These are phyloP conservation scores for Neogobius melanostomus DNA, from an alignment of 2,113 vertebrate genomes.

Conservation along the genomic window DNA sequence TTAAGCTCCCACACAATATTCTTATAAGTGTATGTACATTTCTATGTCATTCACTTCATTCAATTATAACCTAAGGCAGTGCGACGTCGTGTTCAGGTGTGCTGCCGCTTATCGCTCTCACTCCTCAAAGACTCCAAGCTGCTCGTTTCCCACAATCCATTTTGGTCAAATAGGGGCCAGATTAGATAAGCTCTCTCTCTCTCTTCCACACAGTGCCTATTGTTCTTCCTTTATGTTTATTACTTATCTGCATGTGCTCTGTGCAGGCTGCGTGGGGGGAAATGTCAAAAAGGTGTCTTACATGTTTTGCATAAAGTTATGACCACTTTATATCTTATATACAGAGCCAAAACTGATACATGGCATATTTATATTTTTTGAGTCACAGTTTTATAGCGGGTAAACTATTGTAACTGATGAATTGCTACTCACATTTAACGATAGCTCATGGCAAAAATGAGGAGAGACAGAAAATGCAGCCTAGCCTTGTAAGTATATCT, in stretches of 20 bases:
- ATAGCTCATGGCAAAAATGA: no score
- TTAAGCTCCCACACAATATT: no score
- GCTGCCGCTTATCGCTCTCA: constrained; percentile 27
- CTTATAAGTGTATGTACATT: no score
- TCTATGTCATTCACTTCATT: neutral
- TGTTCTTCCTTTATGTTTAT: constrained; percentile 7
- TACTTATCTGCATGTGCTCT: constrained; percentile 14
- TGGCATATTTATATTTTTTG: no score
- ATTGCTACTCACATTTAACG: no score
- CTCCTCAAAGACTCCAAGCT: constrained; percentile 20
- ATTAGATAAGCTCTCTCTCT: constrained; percentile 48
- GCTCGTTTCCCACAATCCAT: constrained; percentile 18
- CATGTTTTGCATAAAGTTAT: neutral
- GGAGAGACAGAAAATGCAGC: no score
- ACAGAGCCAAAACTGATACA: no score
- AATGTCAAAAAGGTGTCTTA: constrained; percentile 20
- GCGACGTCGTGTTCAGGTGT: constrained; percentile 29
- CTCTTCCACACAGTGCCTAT: constrained; percentile 14
- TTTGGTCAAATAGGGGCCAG: constrained; percentile 25
- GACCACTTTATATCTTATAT: neutral
- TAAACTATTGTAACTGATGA: no score
- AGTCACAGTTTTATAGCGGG: no score
- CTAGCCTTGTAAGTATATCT: no score
- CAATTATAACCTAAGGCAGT: neutral
- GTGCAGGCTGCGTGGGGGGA: neutral